Percentiles rank a stretch among this genome's conserved stretches.
These are phyloP conservation scores for Rhincodon typus DNA, from an alignment of 2,797 vertebrate species.

Conservation along the genomic window DNA sequence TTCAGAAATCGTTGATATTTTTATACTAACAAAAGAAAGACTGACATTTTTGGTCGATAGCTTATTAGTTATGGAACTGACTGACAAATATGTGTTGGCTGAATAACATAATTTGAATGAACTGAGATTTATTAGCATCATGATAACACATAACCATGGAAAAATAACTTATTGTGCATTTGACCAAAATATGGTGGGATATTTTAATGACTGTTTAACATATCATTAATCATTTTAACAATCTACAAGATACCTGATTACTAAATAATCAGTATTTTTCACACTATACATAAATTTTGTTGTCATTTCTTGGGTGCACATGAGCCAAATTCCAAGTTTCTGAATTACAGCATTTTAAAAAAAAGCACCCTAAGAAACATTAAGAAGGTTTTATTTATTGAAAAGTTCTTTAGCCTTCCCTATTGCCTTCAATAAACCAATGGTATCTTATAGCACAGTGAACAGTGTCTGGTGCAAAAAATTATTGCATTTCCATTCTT, in stretches of 20 bases:
- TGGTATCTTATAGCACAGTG: background rate
- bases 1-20: background rate
- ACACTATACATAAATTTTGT: background rate
- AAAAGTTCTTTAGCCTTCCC: background rate
- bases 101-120: background rate
- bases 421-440: background rate
- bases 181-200: background rate
- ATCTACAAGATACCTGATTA: conserved; percentile 20
- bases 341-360: background rate
- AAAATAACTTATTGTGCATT: background rate
- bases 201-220: background rate
- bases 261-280: conserved; percentile 13
- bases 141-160: background rate
- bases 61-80: background rate
- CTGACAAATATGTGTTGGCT: background rate
- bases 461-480: background rate
- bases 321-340: background rate
- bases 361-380: background rate
- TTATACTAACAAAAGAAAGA: conserved; percentile 9
- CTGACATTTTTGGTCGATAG: conserved; percentile 10
- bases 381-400: background rate
- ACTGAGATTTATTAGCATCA: background rate
- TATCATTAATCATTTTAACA: conserved; percentile 27
- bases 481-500: background rate
- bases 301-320: background rate